These are phyloP conservation scores for Drosophila tsacasi DNA, from an alignment of 1,140 invertebrate species.

Conservation along the genomic window DNA sequence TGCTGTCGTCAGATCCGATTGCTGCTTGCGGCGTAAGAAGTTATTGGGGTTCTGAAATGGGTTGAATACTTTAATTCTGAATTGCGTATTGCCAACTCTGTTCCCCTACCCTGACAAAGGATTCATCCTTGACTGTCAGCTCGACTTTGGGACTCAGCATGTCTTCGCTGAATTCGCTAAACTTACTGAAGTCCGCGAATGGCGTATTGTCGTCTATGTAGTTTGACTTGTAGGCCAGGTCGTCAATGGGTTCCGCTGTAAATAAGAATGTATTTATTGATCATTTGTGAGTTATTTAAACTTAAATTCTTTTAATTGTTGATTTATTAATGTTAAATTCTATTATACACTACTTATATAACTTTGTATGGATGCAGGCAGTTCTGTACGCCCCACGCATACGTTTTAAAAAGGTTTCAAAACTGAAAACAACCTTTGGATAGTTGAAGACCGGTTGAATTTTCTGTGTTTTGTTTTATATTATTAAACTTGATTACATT, in stretches of 20 bases:
- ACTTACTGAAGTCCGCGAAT: conserved; percentile 73
- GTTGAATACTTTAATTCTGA: neutral
- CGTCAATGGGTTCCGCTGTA: conserved; percentile 70
- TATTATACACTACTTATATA: too few species aligned
- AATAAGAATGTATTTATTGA: neutral
- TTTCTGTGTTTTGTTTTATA: neutral
- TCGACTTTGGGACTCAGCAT: conserved; percentile 74
- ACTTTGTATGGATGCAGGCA: too few species aligned
- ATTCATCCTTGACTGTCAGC: conserved; percentile 63
- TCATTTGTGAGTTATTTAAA: too few species aligned
- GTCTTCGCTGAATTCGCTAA: conserved; percentile 60
- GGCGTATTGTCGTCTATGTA: conserved; percentile 76
- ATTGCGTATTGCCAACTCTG: neutral
- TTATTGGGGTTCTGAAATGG: conserved; percentile 58
- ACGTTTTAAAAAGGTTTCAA: neutral
- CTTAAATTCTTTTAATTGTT: neutral
- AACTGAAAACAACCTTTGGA: neutral
- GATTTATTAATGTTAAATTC: too few species aligned
- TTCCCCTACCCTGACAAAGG: conserved; percentile 53
- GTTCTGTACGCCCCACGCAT: neutral
- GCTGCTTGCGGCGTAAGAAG: conserved; percentile 72
- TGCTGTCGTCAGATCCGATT: conserved; percentile 58
- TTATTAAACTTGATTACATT: neutral
- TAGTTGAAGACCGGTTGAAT: neutral
- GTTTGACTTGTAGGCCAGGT: conserved; percentile 71